phyloP scores from a whole-genome alignment of 2,888 invertebrate genomes.

The Dryadula phaetusa region DNA sequence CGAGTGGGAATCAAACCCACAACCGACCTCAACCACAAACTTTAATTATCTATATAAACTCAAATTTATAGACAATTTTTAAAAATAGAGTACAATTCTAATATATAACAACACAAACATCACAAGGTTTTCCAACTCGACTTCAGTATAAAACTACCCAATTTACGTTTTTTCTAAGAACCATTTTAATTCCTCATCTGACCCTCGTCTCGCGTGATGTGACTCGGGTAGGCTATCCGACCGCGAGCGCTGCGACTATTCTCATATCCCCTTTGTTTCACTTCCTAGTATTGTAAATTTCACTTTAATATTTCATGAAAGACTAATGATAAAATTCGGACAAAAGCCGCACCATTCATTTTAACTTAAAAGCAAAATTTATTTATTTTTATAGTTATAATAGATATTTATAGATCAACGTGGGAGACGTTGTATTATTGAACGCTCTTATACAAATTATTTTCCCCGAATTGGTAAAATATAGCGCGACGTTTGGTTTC shows the following conservation, averaged over 20 bases:
- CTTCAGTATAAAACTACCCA: slow-evolving; percentile 1
- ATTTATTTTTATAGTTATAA: too few species aligned
- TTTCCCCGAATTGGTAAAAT: too few species aligned
- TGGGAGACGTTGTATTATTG: too few species aligned
- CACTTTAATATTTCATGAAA: slow-evolving; percentile 1
- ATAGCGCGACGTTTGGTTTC: too few species aligned
- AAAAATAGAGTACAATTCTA: too few species aligned
- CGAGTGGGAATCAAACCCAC: too few species aligned
- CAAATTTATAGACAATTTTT: too few species aligned
- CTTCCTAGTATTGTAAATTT: slow-evolving; percentile 16
- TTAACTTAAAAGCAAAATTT: not conserved
- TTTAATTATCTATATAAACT: too few species aligned
- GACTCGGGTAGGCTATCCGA: slow-evolving; percentile 29
- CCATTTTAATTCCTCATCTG: slow-evolving; percentile 30
- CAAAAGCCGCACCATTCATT: not conserved
- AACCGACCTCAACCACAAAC: too few species aligned
- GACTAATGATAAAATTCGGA: not conserved
- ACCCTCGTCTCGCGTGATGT: slow-evolving; percentile 34
- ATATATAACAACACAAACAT: too few species aligned
- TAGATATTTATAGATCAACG: too few species aligned
- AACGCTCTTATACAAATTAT: too few species aligned
- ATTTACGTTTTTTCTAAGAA: slow-evolving; percentile 20
- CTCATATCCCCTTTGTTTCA: slow-evolving; percentile 15
- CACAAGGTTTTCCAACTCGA: not conserved
- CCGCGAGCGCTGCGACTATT: slow-evolving; percentile 24